Base-by-base conservation (phyloP, 2,888 invertebrate genomes). In the Pachycephus smyrnensis region DNA sequence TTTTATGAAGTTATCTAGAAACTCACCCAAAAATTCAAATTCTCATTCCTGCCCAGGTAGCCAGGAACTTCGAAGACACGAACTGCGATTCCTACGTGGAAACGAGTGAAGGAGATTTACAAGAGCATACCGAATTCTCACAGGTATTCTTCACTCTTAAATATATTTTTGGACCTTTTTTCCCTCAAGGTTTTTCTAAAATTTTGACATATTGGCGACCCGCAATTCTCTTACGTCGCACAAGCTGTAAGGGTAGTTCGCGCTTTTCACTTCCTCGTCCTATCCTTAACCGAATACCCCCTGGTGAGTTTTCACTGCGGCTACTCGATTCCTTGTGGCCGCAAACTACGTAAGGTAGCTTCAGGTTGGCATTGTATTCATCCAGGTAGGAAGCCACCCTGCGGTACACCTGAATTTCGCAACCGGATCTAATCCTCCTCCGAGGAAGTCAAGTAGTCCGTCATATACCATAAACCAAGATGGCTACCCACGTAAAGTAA, bases 351-450 rank as follows among this genome's bases (percentile, higher is more conserved):
- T 82, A 82, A 80, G 33, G 73, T 77, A 71, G 71, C 36, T 74
- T 75, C 79, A 9, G 71, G 71, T 71, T 71, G 12, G 12, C 71
- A 71, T 71, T 71, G 71, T 71, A 55, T 55, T 55, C 55, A 2
- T 36, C 71, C 68, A 69, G 37, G 75, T 75, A 73, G 71, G 73
- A 35, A 33, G 37, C 68, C 32, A 73, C 40, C 76, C 83, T 85
- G 85, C 81, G 86, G 84, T 85, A 83, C 83, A 86, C 86, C 86
- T 80, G 82, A 89, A 88, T 88, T 87, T 88, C 86, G 87, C 84
- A 88, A 89, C 88, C 87, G 87, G 84, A 78, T 84, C 85, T 77
- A 87, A 88, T 87, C 82, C 77, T 55, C 71, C 69, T 76, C 74
- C 55, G 75, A 4, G 12, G 71, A 2, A 55, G 71, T 71, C 71